A percentile compares a stretch with the other conserved stretches of the same genome.
Evolutionary conservation across 2,113 vertebrate genomes (phyloP).

Genomic region (Andinoacara biseriatus): DNA sequence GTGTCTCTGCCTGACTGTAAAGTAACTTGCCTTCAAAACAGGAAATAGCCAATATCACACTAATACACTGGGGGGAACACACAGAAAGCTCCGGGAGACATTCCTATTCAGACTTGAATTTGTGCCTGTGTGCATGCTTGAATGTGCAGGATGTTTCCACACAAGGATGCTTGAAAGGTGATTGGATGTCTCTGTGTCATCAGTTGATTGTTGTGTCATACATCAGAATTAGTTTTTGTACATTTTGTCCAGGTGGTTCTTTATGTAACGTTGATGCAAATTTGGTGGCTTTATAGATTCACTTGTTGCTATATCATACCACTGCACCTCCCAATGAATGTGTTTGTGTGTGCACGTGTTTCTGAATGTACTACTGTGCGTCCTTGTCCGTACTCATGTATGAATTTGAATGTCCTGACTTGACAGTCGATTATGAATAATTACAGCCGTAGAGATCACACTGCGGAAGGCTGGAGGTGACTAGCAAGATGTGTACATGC

Average conservation of each 20-base stretch:
- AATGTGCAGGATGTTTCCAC: neutral
- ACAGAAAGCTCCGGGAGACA: neutral
- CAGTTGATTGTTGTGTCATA: neutral
- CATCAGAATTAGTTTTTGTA: neutral
- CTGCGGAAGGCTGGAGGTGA: neutral
- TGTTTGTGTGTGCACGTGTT: neutral
- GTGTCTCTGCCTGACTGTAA: constrained; percentile 46
- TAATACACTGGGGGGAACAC: constrained; percentile 42
- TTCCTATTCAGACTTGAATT: neutral
- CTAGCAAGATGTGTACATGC: neutral
- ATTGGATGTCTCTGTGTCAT: neutral
- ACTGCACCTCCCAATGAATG: neutral
- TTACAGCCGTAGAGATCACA: neutral
- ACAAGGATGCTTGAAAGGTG: neutral
- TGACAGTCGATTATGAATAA: neutral
- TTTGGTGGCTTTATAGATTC: constrained; percentile 3
- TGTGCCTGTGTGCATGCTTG: constrained; percentile 4
- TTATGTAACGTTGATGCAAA: neutral
- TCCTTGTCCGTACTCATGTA: neutral
- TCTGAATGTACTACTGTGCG: neutral
- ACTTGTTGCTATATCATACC: constrained; percentile 25
- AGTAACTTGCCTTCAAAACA: constrained; percentile 58
- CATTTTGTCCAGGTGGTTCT: neutral
- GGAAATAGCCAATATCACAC: constrained; percentile 68
- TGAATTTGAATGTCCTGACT: neutral